phyloP scores from a whole-genome alignment of 64 coral and sea anemone species.

The Cladopsammia gracilis region DNA sequence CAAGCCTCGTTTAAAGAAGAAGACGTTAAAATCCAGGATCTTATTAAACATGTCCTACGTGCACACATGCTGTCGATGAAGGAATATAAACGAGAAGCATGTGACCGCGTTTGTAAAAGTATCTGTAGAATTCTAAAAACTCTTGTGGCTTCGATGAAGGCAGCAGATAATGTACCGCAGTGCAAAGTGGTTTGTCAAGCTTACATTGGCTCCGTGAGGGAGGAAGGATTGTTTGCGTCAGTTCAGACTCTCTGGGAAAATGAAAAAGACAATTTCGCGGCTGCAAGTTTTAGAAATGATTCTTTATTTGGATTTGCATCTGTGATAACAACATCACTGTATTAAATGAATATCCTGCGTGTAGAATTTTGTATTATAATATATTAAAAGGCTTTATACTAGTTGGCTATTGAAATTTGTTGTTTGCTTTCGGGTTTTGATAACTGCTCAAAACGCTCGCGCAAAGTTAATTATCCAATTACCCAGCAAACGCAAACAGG shows the following conservation, averaged over 20 bases:
- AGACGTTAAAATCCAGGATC: conserved; percentile 87
- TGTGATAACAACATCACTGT: conserved; percentile 68
- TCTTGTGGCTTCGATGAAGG: conserved; percentile 87
- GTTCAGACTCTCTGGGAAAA: conserved; percentile 91
- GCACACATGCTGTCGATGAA: conserved; percentile 87
- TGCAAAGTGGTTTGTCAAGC: conserved; percentile 87
- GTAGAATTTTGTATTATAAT: not conserved
- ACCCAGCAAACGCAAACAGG: no score
- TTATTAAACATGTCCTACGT: conserved; percentile 81
- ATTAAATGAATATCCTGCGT: not conserved
- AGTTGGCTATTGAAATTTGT: no score
- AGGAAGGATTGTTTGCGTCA: conserved; percentile 87
- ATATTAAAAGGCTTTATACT: no score
- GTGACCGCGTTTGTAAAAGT: conserved; percentile 83
- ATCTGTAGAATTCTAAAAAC: conserved; percentile 86
- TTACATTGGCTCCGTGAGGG: conserved; percentile 86
- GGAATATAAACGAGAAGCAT: conserved; percentile 72
- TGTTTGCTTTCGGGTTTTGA: no score
- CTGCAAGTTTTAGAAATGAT: conserved; percentile 86
- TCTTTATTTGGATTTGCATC: conserved; percentile 78
- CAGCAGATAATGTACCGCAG: conserved; percentile 60
- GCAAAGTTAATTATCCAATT: no score
- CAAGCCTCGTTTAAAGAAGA: conserved; percentile 86
- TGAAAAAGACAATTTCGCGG: conserved; percentile 93
- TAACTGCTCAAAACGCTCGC: no score